Evolutionary conservation across 2,113 vertebrate species (phyloP).

Genomic region (Saccopteryx leptura): DNA sequence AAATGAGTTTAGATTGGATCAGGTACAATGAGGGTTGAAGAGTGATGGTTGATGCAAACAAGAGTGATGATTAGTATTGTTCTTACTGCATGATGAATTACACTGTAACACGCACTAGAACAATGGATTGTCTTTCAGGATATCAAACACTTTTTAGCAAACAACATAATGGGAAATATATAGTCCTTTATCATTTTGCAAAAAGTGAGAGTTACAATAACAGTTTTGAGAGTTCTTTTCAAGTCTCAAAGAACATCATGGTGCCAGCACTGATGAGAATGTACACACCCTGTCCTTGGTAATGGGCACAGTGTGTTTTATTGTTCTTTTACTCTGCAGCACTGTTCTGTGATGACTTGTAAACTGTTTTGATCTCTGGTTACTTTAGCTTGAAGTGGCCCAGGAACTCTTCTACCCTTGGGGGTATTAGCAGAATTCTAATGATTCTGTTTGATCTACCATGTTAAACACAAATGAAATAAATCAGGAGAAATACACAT

Average conservation of each 20-base stretch:
- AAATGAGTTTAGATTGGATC: conserved; percentile 92
- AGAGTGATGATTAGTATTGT: conserved; percentile 91
- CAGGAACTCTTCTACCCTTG: conserved; percentile 52
- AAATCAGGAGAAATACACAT: conserved; percentile 77
- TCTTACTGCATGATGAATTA: conserved; percentile 92
- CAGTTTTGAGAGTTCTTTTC: conserved; percentile 66
- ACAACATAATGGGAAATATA: conserved; percentile 83
- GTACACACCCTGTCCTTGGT: background rate
- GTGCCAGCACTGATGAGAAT: conserved; percentile 9
- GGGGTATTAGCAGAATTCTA: conserved; percentile 66
- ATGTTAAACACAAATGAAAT: conserved; percentile 79
- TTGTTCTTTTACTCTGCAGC: conserved; percentile 54
- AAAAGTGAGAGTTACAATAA: conserved; percentile 69
- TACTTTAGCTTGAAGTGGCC: conserved; percentile 65
- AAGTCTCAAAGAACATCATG: conserved; percentile 32
- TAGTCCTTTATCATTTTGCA: conserved; percentile 79
- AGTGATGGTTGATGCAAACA: conserved; percentile 89
- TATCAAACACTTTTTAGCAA: conserved; percentile 88
- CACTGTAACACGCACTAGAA: conserved; percentile 86
- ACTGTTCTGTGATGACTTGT: background rate
- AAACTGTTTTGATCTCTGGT: conserved; percentile 69
- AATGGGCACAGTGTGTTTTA: conserved; percentile 22
- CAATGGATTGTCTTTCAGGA: conserved; percentile 89
- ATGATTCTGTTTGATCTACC: conserved; percentile 76
- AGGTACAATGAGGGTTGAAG: conserved; percentile 89